Conservation (phyloP, 2,113 vertebrate genomes). For the Notarius lentiginosus region DNA sequence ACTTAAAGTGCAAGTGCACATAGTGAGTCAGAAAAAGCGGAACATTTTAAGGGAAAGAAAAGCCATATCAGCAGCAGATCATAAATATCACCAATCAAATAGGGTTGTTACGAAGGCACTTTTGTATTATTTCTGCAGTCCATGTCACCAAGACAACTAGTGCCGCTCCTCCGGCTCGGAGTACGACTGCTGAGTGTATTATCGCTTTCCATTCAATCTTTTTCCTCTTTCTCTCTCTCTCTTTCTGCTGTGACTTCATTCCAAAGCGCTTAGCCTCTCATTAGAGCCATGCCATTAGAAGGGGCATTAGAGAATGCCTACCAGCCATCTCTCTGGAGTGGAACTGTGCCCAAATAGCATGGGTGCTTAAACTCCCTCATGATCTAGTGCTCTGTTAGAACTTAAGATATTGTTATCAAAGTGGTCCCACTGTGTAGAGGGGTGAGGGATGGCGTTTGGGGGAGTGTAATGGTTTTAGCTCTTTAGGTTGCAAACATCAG, state of each 20-base stretch:
- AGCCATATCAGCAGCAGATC: constrained; percentile 27
- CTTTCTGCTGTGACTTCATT: constrained; percentile 46
- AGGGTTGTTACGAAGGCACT: constrained; percentile 53
- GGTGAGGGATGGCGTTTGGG: neutral
- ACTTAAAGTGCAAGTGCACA: neutral
- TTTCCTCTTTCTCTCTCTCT: neutral
- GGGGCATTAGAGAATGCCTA: constrained; percentile 53
- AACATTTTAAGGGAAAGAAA: neutral
- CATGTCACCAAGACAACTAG: constrained; percentile 53
- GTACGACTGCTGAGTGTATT: constrained; percentile 25
- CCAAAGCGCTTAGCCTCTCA: constrained; percentile 55
- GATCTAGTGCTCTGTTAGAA: constrained; percentile 40
- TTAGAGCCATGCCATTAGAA: constrained; percentile 55
- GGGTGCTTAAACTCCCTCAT: constrained; percentile 47
- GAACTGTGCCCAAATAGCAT: constrained; percentile 50
- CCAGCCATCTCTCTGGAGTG: constrained; percentile 46
- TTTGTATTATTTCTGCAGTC: constrained; percentile 45
- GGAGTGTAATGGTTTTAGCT: constrained; percentile 44
- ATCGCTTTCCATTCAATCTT: constrained; percentile 32
- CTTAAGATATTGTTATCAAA: constrained; percentile 49
- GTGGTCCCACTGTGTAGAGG: constrained; percentile 38
- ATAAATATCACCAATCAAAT: constrained; percentile 51
- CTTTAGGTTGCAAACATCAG: constrained; percentile 52
- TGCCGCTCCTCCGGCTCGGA: constrained; percentile 37
- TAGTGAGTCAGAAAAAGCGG: neutral